Conservation (phyloP, 1,140 invertebrate species). For the Trichonephila clavata region DNA sequence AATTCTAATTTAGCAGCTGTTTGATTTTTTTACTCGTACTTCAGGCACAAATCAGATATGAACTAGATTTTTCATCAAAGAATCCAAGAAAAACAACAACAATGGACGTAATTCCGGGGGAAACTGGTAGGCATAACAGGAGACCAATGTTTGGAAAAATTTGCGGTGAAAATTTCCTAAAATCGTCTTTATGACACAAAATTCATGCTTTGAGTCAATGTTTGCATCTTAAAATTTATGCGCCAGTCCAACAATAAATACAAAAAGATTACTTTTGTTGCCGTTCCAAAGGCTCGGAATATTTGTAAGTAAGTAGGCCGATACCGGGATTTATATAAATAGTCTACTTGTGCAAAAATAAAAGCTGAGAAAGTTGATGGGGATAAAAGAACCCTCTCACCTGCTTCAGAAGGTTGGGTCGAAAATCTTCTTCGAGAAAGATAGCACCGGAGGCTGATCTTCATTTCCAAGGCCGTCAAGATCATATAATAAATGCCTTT, state of each 20-base stretch:
- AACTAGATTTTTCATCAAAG: background rate
- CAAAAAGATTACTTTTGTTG: background rate
- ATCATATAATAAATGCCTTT: conserved; percentile 70
- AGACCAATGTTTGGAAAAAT: too few relatives aligned
- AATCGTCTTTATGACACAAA: background rate
- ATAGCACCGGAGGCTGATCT: conserved; percentile 59
- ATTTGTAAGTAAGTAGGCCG: conserved; percentile 16
- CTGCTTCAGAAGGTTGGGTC: background rate
- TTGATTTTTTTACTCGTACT: too few relatives aligned
- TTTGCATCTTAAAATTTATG: background rate
- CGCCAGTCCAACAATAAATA: background rate
- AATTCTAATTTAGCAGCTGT: too few relatives aligned
- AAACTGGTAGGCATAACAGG: background rate
- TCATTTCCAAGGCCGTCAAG: conserved; percentile 69
- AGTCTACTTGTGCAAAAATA: conserved; percentile 27
- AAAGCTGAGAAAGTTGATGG: conserved; percentile 8
- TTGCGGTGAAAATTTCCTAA: background rate
- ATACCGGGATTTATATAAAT: conserved; percentile 19
- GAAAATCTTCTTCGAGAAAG: conserved; percentile 33
- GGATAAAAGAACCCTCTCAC: background rate
- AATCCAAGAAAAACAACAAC: background rate
- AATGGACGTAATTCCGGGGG: background rate
- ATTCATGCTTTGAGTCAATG: background rate
- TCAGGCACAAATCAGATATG: background rate
- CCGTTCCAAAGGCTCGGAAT: background rate